Conservation (phyloP, 2,113 vertebrate species). For the Macquaria ambigua region DNA sequence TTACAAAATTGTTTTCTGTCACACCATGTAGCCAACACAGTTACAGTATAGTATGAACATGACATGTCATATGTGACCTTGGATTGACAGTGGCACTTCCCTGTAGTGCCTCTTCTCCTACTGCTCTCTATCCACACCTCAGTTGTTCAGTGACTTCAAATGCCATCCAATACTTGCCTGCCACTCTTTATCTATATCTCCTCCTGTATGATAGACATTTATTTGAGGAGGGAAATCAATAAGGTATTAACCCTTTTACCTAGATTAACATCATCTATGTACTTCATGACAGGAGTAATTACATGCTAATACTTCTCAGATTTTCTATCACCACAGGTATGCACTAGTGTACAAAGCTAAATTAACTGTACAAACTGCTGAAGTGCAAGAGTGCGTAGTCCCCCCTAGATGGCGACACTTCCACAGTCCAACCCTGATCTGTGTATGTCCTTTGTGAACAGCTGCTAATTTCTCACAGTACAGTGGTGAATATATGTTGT, state of each 20-base stretch:
- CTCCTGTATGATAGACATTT: background rate
- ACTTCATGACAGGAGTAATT: background rate
- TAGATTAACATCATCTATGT: background rate
- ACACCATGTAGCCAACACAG: background rate
- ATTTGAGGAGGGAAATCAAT: background rate
- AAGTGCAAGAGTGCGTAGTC: background rate
- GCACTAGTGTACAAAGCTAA: background rate
- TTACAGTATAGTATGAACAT: background rate
- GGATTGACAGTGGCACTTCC: background rate
- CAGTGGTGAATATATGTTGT: background rate
- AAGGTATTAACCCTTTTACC: background rate
- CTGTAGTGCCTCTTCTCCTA: too few species aligned
- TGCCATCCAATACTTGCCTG: too few species aligned
- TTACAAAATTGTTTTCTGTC: background rate
- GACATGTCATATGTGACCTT: background rate
- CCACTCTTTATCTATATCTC: background rate
- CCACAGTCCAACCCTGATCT: background rate
- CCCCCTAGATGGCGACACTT: slow-evolving; percentile 71
- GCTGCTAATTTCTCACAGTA: slow-evolving; percentile 5
- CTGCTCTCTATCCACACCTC: background rate
- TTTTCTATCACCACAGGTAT: background rate
- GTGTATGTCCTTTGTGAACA: slow-evolving; percentile 12
- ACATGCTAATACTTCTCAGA: background rate
- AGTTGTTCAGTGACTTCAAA: background rate
- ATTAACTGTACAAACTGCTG: background rate